Base-by-base conservation (phyloP, 92 coral and sea anemone species). In the Siderastrea radians region DNA sequence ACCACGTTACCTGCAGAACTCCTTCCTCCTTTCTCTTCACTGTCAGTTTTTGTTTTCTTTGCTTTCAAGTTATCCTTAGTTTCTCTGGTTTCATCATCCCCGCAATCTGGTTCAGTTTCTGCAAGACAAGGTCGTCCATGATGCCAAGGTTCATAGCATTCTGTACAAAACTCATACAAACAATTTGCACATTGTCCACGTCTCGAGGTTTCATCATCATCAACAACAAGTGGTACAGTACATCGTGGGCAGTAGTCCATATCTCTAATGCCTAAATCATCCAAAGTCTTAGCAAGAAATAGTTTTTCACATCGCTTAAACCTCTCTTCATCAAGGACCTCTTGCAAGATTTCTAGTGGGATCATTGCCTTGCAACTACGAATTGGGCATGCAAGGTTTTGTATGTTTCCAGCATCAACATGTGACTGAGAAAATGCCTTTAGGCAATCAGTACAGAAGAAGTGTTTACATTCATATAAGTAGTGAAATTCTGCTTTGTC, bases 161-260 rank as follows among this genome's bases (percentile, higher is more conserved):
- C 99, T n/a, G 94, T 94, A 55, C 99, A 96, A 81, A 96, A 95
- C 50, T 96, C 89, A 90, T 83, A 96, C 59, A 72, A 96, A 52
- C 99, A 96, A 16, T 60, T 62, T 46, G 91, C 91, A 80, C 99
- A 96, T 52, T 83, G 95, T 16, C 92, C 98, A 74, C 93, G 95
- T 61, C 77, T 85, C 5, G 98, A 91, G n/a, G 91, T 16, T 54
- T 90, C 94, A 58, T 85, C 96, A 48, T 95, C 97, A 59, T 96
- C 98, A 5, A 90, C 90, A 0, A 96, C 89, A 13, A 95, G 98
- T 11, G 94, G 93, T 16, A 80, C 68, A 82, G 92, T 93, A 64
- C 98, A 96, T 15, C 99, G 80, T 9, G 99, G 99, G 70, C 99
- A 96, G 81, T 93, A 95, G 12, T 91, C 93, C 4, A 96, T 78